Evolutionary conservation across 1,140 invertebrate genomes (phyloP).

Genomic region (Eurosta solidaginis): DNA sequence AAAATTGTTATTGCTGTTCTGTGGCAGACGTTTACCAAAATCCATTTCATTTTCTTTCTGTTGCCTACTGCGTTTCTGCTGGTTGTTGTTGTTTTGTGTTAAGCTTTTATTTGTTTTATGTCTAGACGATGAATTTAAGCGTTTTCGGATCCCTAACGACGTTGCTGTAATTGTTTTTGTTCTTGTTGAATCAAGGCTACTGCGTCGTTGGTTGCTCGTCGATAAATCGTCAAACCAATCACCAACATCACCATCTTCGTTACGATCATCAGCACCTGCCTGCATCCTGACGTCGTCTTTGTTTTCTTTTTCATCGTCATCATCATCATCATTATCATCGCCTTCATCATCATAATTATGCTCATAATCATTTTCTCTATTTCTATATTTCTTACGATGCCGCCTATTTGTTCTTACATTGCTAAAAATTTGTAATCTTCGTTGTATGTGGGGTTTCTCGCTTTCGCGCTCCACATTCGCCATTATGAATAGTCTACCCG

Average conservation of each 20-base stretch:
- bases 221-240: constrained; percentile 6
- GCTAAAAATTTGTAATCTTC: constrained; percentile 35
- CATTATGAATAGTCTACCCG: constrained; percentile 55
- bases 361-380: constrained; percentile 37
- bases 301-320: not conserved
- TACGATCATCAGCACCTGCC: constrained; percentile 29
- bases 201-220: not conserved
- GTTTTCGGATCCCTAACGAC: not conserved
- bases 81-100: constrained; percentile 23
- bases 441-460: constrained; percentile 36
- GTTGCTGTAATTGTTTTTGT: not conserved
- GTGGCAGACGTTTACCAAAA: constrained; percentile 41
- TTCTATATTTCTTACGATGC: constrained; percentile 6
- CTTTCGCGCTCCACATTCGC: constrained; percentile 49
- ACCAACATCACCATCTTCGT: not conserved
- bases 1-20: constrained; percentile 32
- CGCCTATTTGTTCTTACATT: constrained; percentile 32
- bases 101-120: constrained; percentile 24
- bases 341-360: constrained; percentile 12
- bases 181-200: constrained; percentile 17
- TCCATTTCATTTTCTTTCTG: constrained; percentile 7
- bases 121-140: constrained; percentile 2
- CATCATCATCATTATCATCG: not conserved
- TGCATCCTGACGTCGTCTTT: constrained; percentile 34
- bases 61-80: not conserved